These are phyloP conservation scores for Phylloscopus whistleri DNA, from an alignment of 2,113 vertebrate genomes.

Conservation along the genomic window DNA sequence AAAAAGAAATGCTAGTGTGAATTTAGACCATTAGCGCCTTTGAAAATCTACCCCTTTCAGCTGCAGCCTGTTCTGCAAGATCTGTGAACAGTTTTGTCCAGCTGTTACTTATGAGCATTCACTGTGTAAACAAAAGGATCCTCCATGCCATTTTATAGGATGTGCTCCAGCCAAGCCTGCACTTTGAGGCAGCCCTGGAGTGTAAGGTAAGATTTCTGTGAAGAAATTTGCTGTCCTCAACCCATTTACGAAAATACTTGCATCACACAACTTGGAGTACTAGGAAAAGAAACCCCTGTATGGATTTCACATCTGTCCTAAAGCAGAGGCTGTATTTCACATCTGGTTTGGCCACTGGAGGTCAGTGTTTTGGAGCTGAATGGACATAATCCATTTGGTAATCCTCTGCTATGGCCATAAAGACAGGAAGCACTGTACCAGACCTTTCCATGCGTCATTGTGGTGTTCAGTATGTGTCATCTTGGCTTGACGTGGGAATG, in stretches of 20 bases:
- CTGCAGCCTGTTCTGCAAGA: not conserved
- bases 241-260: not conserved
- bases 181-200: not conserved
- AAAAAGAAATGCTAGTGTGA: not conserved
- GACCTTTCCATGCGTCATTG: conserved; percentile 53
- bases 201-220: not conserved
- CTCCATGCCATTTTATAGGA: not conserved
- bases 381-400: not conserved
- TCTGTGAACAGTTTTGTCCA: not conserved
- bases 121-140: not conserved
- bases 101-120: not conserved
- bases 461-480: conserved; percentile 18
- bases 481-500: conserved; percentile 8
- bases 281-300: not conserved
- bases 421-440: conserved; percentile 14
- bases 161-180: fast-evolving
- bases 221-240: not conserved
- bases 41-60: not conserved
- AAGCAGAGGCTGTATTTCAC: not conserved
- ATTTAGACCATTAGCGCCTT: not conserved
- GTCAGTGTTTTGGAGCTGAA: conserved; percentile 46
- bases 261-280: not conserved
- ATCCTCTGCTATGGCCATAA: not conserved
- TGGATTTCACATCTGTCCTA: not conserved
- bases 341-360: conserved; percentile 31